Base-by-base conservation (phyloP, 2,888 invertebrate genomes). In the Meteorus colon region DNA sequence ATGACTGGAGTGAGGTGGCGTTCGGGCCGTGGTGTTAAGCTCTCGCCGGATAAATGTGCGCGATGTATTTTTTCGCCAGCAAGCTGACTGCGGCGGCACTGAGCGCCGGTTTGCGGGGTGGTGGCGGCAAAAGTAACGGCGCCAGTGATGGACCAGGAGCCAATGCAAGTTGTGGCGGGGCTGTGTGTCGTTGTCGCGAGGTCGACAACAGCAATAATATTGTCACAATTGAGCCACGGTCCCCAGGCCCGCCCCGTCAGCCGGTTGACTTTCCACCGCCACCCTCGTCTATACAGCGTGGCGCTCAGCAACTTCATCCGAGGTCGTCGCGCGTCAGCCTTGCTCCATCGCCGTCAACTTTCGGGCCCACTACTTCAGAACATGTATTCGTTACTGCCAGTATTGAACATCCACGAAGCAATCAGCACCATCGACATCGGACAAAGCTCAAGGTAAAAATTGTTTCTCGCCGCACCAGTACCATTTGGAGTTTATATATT, bases 51-150 rank as follows among this genome's bases (percentile, higher is more conserved):
- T 89, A 87, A 88, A 89, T 89, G 89, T 89, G 89, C 88, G 93
- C 93, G 91, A 93, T 93, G 93, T 93, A 93, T 91, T 93, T 93
- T 89, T 93, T 93, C 91, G 93, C 93, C 86, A 93, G 93, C 91
- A 93, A 92, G 90, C 89, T 93, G 87, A 92, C 92, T 89, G 92
- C 92, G 88, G 92, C 89, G 86, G 89, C 93, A 83, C 91, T 93
- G 90, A 92, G 92, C 91, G 92, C 92, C 82, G 91, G 91, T 79
- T 88, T 91, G 80, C 81, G 91, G 91, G 87, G 90, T 90, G 85
- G 91, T 89, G 72, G 90, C 90, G 63, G 65, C 4, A 31, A 65
- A 16, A 41, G 19, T 19, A 65, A 65, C 16, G 65, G 34, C 24
- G 55, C 55, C 88, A 74, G 90, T 86, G 60, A 90, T 88, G 83